A percentile compares a stretch with the other conserved stretches of the same genome.
phyloP scores from a whole-genome alignment of 2,113 vertebrate genomes.

The Callipepla californica region DNA sequence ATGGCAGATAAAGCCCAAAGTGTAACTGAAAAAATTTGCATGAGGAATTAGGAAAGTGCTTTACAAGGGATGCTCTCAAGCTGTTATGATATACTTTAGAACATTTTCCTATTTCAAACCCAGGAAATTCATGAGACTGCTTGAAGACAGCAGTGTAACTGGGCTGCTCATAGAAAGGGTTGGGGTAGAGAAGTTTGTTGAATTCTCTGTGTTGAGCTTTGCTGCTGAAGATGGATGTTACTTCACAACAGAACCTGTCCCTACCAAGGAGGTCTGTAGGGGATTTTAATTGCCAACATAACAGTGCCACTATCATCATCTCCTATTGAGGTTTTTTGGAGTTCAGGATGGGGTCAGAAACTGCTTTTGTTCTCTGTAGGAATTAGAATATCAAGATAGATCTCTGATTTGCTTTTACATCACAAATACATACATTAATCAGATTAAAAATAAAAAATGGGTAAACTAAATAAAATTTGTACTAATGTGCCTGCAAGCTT shows the following conservation, averaged over 20 bases:
- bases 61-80: background rate
- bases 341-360: background rate
- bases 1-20: background rate
- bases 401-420: background rate
- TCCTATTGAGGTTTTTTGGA: background rate
- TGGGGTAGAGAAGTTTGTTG: background rate
- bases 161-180: background rate
- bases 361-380: background rate
- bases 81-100: background rate
- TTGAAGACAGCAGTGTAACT: accelerated
- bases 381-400: background rate
- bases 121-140: background rate
- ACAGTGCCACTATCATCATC: background rate
- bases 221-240: background rate
- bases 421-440: background rate
- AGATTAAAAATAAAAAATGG: background rate
- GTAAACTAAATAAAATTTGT: background rate
- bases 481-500: background rate
- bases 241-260: background rate
- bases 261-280: background rate
- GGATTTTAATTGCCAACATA: background rate
- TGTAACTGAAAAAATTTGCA: background rate
- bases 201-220: background rate
- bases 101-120: background rate
- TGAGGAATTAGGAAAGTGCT: background rate